Base-by-base conservation (phyloP, 2,888 invertebrate genomes). In the Urechis unicinctus region DNA sequence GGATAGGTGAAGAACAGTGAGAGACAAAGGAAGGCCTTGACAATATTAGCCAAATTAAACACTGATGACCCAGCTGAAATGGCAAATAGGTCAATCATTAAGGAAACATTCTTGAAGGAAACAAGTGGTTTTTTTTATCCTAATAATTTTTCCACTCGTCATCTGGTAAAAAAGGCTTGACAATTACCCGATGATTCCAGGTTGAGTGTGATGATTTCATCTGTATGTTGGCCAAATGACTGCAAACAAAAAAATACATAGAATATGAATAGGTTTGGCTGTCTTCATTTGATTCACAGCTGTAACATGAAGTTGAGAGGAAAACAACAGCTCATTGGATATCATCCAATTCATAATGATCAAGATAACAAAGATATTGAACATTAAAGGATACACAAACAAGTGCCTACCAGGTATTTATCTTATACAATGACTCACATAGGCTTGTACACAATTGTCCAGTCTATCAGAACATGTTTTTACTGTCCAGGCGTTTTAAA, bases 1-100 rank as follows among this genome's bases (percentile, higher is more conserved):
- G 80, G 79, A 66, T 79, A 80, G 49, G 80, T 80, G 65, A 78
- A 78, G 65, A 79, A 80, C 26, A 80, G 65, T 1, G 78, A 75
- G n/a, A 79, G 53, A 57, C 79, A 79, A 6, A 80, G 67, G 57
- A 76, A 79, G 26, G 72, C 68, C 59, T 79, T 80, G n/a, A 80
- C 80, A 22, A 80, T 54, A 63, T 75, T 70, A 26, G 78, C 74
- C 66, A 78, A 78, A 64, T 79, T 76, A 13, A 79, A 49, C 2
- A n/a, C n/a, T n/a, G n/a, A n/a, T n/a, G 51, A 57, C 2, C 26
- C 22, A 41, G 57, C 61, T 58, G 53, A 26, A 49, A 57, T 21
- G 17, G 48, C 25, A 25, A 48, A 6, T 36, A n/a, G 9, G 41
- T 13, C 13, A 36, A 36, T 9, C 9, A 36, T 13, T n/a, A n/a